A percentile compares a stretch with the other conserved stretches of the same genome.
Conservation (phyloP, 2,113 vertebrate species). For the Nesoenas mayeri region DNA sequence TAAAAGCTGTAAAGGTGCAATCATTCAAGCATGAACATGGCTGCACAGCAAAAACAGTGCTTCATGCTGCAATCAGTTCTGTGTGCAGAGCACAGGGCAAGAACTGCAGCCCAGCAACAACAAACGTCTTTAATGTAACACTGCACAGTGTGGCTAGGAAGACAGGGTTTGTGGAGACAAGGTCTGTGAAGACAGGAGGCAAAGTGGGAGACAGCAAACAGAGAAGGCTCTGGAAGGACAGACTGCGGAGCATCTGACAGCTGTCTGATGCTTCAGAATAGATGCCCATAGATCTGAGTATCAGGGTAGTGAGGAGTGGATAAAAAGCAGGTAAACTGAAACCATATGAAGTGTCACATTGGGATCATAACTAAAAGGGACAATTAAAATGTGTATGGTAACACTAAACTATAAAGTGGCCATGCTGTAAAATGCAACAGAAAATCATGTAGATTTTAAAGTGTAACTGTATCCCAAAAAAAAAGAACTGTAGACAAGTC, state of each 20-base stretch:
- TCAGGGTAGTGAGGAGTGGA: neutral
- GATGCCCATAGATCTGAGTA: neutral
- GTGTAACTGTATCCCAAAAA: neutral
- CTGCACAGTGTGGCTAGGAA: neutral
- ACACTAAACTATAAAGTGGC: neutral
- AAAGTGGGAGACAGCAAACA: neutral
- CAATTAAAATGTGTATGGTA: neutral
- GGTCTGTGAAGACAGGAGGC: neutral
- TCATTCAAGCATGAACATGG: neutral
- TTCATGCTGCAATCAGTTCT: neutral
- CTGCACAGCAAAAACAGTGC: neutral
- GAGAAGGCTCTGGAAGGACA: neutral
- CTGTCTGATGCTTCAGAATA: neutral
- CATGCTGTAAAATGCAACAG: neutral
- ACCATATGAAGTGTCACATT: neutral
- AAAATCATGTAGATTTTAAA: neutral
- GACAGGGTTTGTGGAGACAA: neutral
- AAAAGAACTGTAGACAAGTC: neutral
- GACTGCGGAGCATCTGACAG: neutral
- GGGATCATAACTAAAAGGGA: neutral
- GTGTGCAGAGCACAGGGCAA: neutral
- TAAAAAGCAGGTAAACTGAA: neutral
- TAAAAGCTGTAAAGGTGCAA: neutral
- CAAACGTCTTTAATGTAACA: neutral
- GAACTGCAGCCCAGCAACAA: neutral